A percentile compares a stretch with the other conserved stretches of the same genome.
Conservation (phyloP, 2,797 vertebrate species). For the Leptodactylus fallax region DNA sequence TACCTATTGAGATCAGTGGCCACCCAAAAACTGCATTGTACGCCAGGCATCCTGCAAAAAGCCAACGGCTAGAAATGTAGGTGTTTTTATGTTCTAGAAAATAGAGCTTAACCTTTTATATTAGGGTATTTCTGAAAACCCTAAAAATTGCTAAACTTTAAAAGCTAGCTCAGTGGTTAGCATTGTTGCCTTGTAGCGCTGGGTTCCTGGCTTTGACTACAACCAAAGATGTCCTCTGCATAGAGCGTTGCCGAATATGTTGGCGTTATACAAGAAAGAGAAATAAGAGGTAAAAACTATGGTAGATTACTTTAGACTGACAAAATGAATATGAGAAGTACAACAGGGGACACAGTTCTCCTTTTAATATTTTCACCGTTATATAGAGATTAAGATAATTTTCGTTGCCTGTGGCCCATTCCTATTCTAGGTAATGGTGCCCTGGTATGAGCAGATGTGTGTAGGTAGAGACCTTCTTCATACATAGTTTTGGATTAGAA, state of each 20-base stretch:
- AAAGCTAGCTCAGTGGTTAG: too few species aligned
- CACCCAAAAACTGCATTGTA: neutral
- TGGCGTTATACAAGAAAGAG: too few species aligned
- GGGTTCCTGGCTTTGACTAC: too few species aligned
- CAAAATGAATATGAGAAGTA: too few species aligned
- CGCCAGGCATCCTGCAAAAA: neutral
- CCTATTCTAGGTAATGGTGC: neutral
- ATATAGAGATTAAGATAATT: neutral
- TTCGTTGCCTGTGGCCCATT: neutral
- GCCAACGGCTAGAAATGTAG: neutral
- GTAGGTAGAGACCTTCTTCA: slow-evolving; percentile 9
- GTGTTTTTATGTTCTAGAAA: too few species aligned
- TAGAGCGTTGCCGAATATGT: too few species aligned
- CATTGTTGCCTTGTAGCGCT: too few species aligned
- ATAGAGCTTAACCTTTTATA: too few species aligned
- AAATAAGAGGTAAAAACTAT: too few species aligned
- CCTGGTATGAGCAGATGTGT: neutral
- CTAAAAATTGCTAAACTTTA: too few species aligned
- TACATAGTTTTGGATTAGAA: neutral
- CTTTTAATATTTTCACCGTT: neutral
- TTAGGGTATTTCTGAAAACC: neutral
- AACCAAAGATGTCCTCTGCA: too few species aligned
- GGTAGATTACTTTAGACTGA: too few species aligned
- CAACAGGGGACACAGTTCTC: neutral
- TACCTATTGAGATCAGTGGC: neutral